phyloP scores from a whole-genome alignment of 2,888 invertebrate genomes.

The Thymelicus sylvestris region DNA sequence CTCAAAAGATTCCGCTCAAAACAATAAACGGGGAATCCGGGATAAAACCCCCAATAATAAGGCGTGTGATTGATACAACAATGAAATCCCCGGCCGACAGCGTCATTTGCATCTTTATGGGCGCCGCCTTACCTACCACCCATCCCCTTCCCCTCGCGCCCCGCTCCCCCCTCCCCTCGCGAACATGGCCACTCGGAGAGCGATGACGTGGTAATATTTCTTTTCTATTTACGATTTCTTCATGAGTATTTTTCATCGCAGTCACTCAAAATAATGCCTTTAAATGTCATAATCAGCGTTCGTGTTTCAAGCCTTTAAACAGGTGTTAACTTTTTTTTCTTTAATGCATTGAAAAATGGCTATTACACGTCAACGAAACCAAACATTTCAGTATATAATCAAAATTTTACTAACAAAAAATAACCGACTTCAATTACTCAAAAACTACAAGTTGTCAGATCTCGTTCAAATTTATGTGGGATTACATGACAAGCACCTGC shows the following conservation, averaged over 20 bases:
- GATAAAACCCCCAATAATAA: constrained; percentile 73
- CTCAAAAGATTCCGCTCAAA: constrained; percentile 50
- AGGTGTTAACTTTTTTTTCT: too few species aligned
- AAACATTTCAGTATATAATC: too few species aligned
- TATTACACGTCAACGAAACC: too few species aligned
- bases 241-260: constrained; percentile 3
- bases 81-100: constrained; percentile 82
- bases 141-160: constrained; percentile 45
- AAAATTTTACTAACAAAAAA: too few species aligned
- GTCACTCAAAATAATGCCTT: background rate
- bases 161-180: constrained; percentile 25
- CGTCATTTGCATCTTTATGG: constrained; percentile 85
- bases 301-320: too few species aligned
- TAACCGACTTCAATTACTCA: too few species aligned
- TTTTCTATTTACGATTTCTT: constrained; percentile 17
- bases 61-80: constrained; percentile 79
- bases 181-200: constrained; percentile 15
- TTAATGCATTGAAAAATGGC: too few species aligned
- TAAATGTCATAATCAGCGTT: too few species aligned
- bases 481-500: too few species aligned
- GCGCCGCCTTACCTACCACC: constrained; percentile 47
- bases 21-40: constrained; percentile 67
- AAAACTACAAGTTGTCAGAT: too few species aligned
- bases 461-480: too few species aligned
- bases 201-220: constrained; percentile 31